Conservation (phyloP, 2,797 vertebrate species). For the Eulemur coronatus region DNA sequence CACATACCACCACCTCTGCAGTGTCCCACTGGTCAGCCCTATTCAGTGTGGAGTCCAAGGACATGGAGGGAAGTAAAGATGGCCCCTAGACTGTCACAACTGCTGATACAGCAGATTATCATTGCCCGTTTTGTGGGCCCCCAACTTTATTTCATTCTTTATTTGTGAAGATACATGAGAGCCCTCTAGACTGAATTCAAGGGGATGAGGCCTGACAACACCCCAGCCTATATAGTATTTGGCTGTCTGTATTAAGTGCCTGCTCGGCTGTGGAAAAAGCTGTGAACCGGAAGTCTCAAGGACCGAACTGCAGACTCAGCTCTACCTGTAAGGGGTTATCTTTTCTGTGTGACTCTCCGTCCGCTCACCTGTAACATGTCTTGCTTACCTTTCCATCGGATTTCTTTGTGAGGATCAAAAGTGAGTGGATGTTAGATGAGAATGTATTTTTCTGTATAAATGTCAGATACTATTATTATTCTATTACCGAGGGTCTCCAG, state of each 20-base stretch:
- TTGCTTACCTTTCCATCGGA: not conserved
- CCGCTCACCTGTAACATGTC: not conserved
- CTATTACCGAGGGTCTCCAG: not conserved
- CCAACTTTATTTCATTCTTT: not conserved
- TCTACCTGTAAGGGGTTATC: not conserved
- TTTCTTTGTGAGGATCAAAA: not conserved
- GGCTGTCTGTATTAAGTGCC: not conserved
- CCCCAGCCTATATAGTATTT: not conserved
- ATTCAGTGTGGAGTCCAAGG: not conserved
- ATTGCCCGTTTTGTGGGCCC: not conserved
- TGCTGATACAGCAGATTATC: not conserved
- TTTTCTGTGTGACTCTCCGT: not conserved
- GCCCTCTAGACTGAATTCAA: not conserved
- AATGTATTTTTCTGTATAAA: not conserved
- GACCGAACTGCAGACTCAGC: not conserved
- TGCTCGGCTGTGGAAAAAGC: not conserved
- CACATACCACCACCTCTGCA: not conserved
- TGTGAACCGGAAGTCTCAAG: not conserved
- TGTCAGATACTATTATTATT: not conserved
- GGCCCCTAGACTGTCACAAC: not conserved
- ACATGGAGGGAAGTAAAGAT: no score
- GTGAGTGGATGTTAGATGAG: not conserved
- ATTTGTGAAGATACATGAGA: not conserved
- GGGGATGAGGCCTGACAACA: not conserved
- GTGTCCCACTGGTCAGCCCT: not conserved